Percentiles rank a stretch among this genome's conserved stretches.
These are phyloP conservation scores for Enteromius argenteus DNA, from an alignment of 2,797 vertebrate species.

Conservation along the genomic window DNA sequence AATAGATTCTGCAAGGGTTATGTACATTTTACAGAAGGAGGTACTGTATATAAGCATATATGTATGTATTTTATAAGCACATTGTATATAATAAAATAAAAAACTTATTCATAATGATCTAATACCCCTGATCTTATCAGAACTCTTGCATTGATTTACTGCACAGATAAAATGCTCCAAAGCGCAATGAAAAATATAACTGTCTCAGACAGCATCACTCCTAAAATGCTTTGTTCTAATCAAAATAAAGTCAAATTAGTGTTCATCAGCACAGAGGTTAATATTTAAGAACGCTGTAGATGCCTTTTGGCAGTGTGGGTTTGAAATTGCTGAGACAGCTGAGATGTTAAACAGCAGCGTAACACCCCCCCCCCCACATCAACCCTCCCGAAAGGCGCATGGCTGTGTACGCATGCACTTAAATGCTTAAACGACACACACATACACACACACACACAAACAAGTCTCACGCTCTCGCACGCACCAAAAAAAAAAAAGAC, in stretches of 20 bases:
- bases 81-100: background rate
- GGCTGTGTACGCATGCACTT: constrained; percentile 30
- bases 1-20: background rate
- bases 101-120: background rate
- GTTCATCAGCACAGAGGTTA: constrained; percentile 42
- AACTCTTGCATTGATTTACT: background rate
- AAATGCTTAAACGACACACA: constrained; percentile 28
- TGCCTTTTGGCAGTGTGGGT: constrained; percentile 52
- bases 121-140: background rate
- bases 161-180: background rate
- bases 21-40: background rate
- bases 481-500: constrained; percentile 25
- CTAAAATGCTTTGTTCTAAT: constrained; percentile 19
- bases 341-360: constrained; percentile 58
- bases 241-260: constrained; percentile 20
- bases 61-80: background rate
- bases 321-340: constrained; percentile 68
- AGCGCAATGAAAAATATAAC: background rate
- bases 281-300: constrained; percentile 46
- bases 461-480: constrained; percentile 44
- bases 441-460: constrained; percentile 15
- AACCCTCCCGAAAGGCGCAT: background rate
- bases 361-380: background rate
- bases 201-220: background rate
- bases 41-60: background rate